Evolutionary conservation across 2,888 invertebrate species (phyloP).

Genomic region (Sinelater perroti): DNA sequence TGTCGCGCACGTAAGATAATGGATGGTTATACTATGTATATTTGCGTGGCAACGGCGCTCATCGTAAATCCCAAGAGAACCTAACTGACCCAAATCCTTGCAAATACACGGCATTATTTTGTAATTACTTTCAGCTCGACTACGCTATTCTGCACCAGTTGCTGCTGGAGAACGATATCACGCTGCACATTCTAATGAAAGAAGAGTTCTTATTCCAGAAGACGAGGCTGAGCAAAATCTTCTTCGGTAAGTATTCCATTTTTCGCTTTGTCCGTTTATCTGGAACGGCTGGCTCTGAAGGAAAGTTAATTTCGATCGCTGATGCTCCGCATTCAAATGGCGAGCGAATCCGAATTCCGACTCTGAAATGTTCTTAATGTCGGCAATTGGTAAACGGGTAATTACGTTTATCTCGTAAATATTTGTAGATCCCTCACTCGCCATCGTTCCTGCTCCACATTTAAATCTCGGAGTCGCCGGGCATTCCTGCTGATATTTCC

Average conservation of each 20-base stretch:
- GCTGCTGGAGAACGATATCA: constrained; percentile 81
- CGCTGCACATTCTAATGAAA: constrained; percentile 84
- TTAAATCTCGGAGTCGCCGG: constrained; percentile 7
- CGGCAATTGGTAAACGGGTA: constrained; percentile 31
- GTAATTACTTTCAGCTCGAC: constrained; percentile 70
- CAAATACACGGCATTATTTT: constrained; percentile 39
- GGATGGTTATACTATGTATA: constrained; percentile 44
- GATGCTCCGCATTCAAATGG: constrained; percentile 46
- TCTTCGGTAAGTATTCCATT: constrained; percentile 71
- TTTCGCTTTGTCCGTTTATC: constrained; percentile 39
- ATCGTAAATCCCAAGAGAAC: constrained; percentile 43
- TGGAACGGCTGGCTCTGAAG: constrained; percentile 37
- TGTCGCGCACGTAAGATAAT: constrained; percentile 48
- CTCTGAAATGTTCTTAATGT: constrained; percentile 36
- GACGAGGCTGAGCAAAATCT: constrained; percentile 73
- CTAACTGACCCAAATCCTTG: constrained; percentile 41
- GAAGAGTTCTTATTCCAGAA: constrained; percentile 81
- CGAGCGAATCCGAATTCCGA: constrained; percentile 40
- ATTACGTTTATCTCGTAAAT: constrained; percentile 40
- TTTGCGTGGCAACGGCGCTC: constrained; percentile 43
- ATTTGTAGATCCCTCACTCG: constrained; percentile 25
- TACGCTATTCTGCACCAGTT: constrained; percentile 84
- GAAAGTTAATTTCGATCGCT: constrained; percentile 48
- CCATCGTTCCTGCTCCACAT: constrained; percentile 7
- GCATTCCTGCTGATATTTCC: not conserved